A percentile compares a stretch with the other conserved stretches of the same genome.
Evolutionary conservation across 1,140 invertebrate species (phyloP).

Genomic region (Drosophila repleta): DNA sequence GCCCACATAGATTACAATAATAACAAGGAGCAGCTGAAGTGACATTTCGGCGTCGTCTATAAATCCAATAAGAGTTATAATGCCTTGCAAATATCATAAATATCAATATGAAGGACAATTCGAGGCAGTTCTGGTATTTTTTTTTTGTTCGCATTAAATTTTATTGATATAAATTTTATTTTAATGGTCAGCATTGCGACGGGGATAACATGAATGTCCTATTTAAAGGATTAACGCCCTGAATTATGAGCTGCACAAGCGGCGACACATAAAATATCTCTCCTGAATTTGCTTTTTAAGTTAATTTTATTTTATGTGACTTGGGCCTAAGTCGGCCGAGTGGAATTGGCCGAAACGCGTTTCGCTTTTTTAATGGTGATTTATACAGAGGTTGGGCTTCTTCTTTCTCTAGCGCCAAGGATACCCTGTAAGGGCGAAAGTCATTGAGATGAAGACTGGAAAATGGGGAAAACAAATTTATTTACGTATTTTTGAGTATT

Average conservation of each 20-base stretch:
- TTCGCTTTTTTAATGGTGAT: slow-evolving; percentile 79
- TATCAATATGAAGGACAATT: slow-evolving; percentile 73
- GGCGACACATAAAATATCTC: slow-evolving; percentile 72
- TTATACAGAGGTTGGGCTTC: slow-evolving; percentile 48
- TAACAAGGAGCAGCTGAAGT: slow-evolving; percentile 6
- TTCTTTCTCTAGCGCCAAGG: too few relatives aligned
- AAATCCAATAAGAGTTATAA: slow-evolving; percentile 75
- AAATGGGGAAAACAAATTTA: too few relatives aligned
- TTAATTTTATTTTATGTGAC: slow-evolving; percentile 81
- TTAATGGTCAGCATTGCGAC: slow-evolving; percentile 71
- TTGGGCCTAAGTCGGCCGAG: slow-evolving; percentile 2
- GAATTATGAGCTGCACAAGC: slow-evolving; percentile 67
- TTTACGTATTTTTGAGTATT: too few relatives aligned
- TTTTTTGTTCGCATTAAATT: slow-evolving; percentile 58
- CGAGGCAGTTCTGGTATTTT: slow-evolving; percentile 15
- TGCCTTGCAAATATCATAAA: slow-evolving; percentile 79
- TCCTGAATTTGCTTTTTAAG: slow-evolving; percentile 79
- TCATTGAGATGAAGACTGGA: neutral
- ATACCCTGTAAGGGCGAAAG: slow-evolving; percentile 32
- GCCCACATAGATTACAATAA: slow-evolving; percentile 49
- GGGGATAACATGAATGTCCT: slow-evolving; percentile 81
- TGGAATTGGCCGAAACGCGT: slow-evolving; percentile 52
- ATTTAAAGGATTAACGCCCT: slow-evolving; percentile 81
- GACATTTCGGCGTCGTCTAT: slow-evolving; percentile 39
- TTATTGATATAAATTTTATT: slow-evolving; percentile 80